Conservation (phyloP, 2,888 invertebrate genomes). For the Eudemis profundana region DNA sequence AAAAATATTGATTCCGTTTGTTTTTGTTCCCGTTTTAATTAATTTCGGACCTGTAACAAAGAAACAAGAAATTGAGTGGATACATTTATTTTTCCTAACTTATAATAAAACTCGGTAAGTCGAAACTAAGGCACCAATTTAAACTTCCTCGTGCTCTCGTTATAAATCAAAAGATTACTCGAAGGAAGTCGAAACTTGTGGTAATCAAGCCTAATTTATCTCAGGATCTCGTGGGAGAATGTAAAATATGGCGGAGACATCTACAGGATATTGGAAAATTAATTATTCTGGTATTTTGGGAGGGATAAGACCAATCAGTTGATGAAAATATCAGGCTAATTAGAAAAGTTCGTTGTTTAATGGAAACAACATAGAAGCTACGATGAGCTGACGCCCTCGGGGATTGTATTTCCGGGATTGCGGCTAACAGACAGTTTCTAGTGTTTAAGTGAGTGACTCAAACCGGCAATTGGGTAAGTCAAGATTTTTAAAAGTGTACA, state of each 20-base stretch:
- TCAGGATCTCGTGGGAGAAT: slow-evolving; percentile 21
- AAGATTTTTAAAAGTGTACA: too few relatives aligned
- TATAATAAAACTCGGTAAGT: slow-evolving; percentile 22
- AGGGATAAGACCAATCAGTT: not conserved
- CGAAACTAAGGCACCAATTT: slow-evolving; percentile 38
- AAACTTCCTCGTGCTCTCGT: slow-evolving; percentile 31
- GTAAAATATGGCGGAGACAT: slow-evolving; percentile 34
- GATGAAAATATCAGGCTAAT: slow-evolving; percentile 9
- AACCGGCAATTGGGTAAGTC: too few relatives aligned
- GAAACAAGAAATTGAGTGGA: slow-evolving; percentile 21
- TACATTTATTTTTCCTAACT: slow-evolving; percentile 25
- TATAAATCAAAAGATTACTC: slow-evolving; percentile 42
- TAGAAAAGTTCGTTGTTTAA: not conserved
- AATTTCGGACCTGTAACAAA: slow-evolving; percentile 33
- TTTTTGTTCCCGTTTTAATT: not conserved
- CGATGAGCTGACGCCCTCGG: not conserved
- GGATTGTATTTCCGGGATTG: not conserved
- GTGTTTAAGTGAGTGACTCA: not conserved
- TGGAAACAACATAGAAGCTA: not conserved
- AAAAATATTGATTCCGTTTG: not conserved
- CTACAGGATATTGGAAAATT: slow-evolving; percentile 10
- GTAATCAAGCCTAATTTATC: slow-evolving; percentile 40
- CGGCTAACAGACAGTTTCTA: not conserved
- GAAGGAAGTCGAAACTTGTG: slow-evolving; percentile 34
- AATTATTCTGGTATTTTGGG: slow-evolving; percentile 1